Evolutionary conservation across 2,797 vertebrate genomes (phyloP).

Genomic region (Fistularia tabacaria): DNA sequence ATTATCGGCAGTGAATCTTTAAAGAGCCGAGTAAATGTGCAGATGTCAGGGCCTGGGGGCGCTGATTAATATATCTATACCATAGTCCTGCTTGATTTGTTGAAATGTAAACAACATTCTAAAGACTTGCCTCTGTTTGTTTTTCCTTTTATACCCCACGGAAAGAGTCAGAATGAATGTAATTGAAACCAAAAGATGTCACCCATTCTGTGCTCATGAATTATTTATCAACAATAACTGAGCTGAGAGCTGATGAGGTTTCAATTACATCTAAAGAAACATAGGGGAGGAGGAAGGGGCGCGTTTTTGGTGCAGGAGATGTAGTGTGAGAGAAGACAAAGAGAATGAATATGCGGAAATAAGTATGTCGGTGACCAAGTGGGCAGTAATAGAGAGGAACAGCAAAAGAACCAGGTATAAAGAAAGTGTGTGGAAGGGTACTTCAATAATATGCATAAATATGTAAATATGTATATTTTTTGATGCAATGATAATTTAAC

Average conservation of each 20-base stretch:
- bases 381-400: slow-evolving; percentile 14
- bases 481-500: too few relatives aligned
- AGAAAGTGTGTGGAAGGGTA: slow-evolving; percentile 16
- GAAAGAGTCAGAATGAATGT: slow-evolving; percentile 24
- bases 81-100: slow-evolving; percentile 20
- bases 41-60: slow-evolving; percentile 17
- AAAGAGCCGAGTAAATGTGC: slow-evolving; percentile 22
- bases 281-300: slow-evolving; percentile 4
- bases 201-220: slow-evolving; percentile 37
- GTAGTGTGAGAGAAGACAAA: slow-evolving; percentile 31
- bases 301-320: neutral
- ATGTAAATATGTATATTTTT: too few relatives aligned
- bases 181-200: slow-evolving; percentile 43
- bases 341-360: slow-evolving; percentile 37
- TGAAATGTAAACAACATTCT: slow-evolving; percentile 42
- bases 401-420: slow-evolving; percentile 2
- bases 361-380: slow-evolving; percentile 9
- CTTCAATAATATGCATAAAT: slow-evolving; percentile 20
- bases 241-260: slow-evolving; percentile 40
- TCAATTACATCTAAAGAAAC: slow-evolving; percentile 41
- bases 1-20: slow-evolving; percentile 32
- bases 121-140: slow-evolving; percentile 38
- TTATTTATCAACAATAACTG: slow-evolving; percentile 44
- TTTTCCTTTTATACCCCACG: slow-evolving; percentile 29
- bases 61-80: slow-evolving; percentile 31